phyloP scores from a whole-genome alignment of 2,888 invertebrate genomes.

The Tetragonisca angustula region DNA sequence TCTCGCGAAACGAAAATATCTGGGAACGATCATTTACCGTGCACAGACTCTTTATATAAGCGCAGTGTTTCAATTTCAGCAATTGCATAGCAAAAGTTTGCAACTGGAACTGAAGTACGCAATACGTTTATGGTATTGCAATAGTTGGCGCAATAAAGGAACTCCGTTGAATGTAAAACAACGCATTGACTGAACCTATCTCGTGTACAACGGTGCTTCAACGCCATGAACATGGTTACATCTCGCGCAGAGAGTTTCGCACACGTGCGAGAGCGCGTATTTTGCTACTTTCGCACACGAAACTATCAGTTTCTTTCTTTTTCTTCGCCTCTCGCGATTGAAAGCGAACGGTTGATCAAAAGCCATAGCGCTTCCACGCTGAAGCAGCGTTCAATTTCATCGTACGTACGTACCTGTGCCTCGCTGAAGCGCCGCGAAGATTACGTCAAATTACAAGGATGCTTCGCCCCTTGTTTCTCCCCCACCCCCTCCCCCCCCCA shows the following conservation, averaged over 20 bases:
- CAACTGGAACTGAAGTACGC: too few relatives aligned
- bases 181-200: too few relatives aligned
- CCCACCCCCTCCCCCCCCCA: not conserved
- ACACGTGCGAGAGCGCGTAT: not conserved
- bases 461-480: not conserved
- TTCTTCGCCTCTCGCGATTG: not conserved
- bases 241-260: too few relatives aligned
- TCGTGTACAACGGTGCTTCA: too few relatives aligned
- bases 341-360: not conserved
- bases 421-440: conserved; percentile 78
- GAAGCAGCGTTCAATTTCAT: conserved; percentile 34
- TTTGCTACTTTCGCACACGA: not conserved
- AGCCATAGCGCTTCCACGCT: conserved; percentile 29
- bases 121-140: too few relatives aligned
- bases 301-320: conserved; percentile 1
- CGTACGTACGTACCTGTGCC: conserved; percentile 27
- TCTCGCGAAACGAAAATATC: too few relatives aligned
- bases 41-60: too few relatives aligned
- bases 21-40: too few relatives aligned
- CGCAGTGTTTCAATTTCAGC: too few relatives aligned
- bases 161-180: too few relatives aligned
- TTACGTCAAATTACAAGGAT: conserved; percentile 75
- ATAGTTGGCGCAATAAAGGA: too few relatives aligned
- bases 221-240: not conserved
- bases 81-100: too few relatives aligned